Base-by-base conservation (phyloP, 2,888 invertebrate species). In the Sthenelais limicola region DNA sequence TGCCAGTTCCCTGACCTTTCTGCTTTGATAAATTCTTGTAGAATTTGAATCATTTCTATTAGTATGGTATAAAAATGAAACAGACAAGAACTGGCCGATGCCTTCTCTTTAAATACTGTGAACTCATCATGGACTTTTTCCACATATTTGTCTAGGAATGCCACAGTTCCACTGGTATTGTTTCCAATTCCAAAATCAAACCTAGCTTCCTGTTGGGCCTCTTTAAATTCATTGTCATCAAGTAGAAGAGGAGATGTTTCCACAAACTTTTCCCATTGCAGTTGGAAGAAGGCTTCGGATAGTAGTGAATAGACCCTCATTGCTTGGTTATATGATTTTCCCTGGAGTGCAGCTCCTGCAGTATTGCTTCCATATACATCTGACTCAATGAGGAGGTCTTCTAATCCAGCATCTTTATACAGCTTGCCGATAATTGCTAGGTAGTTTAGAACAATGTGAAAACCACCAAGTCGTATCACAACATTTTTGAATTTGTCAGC, bases 381-480 rank as follows among this genome's bases (percentile, higher is more conserved):
- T 15, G 70, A 70, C 26, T 70, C 70, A 9, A 56, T 54, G 5
- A 52, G 38, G 3, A 70, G 5, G 24, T 70, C 70, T 54, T 54
- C 33, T 9, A 70, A 15, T 21, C 70, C 70, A 56, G 12, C 7
- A 15, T 35, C 54, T 24, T 52, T 38, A 54, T 54, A 54, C 18
- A 18, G 5, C 38, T 70, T 54, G 18, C 54, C 70, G 54, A 70
- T 12, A 21, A n/a, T 15, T 4, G 52, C 15, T 15, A 70, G 70
- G 24, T 18, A 70, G 24, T 28, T 56, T 5, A 70, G 30, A 18
- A 38, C 70, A 32, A 70, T 54, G 54, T 70, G 70, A 28, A 72
- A 72, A 5, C 72, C 67, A 32, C 67, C 72, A 68, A 67, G 21
- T 24, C 72, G 67, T 18, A 72, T 38, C 9, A 72, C 47, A 15